phyloP scores from a whole-genome alignment of 1,140 invertebrate genomes.

The Zaprionus taronus region DNA sequence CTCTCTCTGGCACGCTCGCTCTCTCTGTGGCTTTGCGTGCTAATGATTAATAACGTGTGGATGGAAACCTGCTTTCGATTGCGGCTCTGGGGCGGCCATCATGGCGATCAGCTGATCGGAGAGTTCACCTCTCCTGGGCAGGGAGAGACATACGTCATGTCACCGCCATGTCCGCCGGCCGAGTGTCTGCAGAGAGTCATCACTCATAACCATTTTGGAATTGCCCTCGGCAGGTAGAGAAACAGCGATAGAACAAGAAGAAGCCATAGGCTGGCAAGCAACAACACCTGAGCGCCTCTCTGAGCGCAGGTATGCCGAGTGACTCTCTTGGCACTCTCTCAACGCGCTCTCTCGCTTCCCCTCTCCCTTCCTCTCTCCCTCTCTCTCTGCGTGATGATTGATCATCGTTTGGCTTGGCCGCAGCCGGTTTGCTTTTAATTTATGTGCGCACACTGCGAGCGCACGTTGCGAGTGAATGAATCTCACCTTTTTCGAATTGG shows the following conservation, averaged over 20 bases:
- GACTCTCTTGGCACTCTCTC: neutral
- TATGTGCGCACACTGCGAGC: constrained; percentile 45
- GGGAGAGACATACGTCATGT: constrained; percentile 49
- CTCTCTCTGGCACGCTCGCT: constrained; percentile 5
- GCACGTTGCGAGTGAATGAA: constrained; percentile 62
- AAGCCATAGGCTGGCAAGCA: neutral
- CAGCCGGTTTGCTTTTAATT: constrained; percentile 63
- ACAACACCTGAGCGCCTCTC: constrained; percentile 48
- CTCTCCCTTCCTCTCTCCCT: constrained; percentile 21
- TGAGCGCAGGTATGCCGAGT: constrained; percentile 55
- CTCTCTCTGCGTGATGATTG: constrained; percentile 59
- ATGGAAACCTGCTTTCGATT: constrained; percentile 69
- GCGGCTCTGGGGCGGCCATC: constrained; percentile 66
- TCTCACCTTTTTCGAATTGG: constrained; percentile 78
- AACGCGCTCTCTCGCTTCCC: neutral
- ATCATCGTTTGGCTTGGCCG: constrained; percentile 76
- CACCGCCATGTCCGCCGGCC: constrained; percentile 55
- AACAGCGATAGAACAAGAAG: constrained; percentile 21
- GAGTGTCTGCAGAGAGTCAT: constrained; percentile 54
- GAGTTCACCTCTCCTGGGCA: neutral
- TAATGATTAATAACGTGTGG: constrained; percentile 69
- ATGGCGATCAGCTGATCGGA: constrained; percentile 71
- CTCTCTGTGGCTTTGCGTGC: constrained; percentile 20
- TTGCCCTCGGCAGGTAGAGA: constrained; percentile 32
- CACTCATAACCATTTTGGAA: constrained; percentile 70